Evolutionary conservation across 2,888 invertebrate species (phyloP).

Genomic region (Amiota communis): DNA sequence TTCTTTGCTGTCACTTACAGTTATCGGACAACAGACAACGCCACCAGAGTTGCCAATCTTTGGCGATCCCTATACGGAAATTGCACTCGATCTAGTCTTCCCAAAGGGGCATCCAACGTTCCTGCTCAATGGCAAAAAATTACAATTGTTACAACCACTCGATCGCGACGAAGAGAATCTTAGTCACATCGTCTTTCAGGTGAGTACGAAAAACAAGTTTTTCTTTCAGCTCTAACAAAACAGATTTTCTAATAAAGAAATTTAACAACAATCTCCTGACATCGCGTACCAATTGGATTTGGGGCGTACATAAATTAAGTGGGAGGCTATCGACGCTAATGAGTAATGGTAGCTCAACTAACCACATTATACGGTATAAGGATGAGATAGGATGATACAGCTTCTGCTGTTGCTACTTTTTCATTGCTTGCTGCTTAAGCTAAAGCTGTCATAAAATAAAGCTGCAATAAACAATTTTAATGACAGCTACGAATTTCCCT

Average conservation of each 20-base stretch:
- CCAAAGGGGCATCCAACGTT: constrained; percentile 86
- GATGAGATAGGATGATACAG: background rate
- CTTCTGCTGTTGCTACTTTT: background rate
- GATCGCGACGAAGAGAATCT: constrained; percentile 90
- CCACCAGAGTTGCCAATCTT: constrained; percentile 87
- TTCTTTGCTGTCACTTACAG: constrained; percentile 73
- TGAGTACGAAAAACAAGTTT: constrained; percentile 69
- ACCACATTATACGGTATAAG: too few species aligned
- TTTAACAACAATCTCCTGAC: constrained; percentile 42
- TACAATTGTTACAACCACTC: constrained; percentile 85
- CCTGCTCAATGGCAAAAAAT: constrained; percentile 85
- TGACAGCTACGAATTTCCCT: constrained; percentile 5
- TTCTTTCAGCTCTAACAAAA: constrained; percentile 4
- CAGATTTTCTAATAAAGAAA: constrained; percentile 38
- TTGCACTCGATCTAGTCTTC: constrained; percentile 85
- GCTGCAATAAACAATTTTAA: constrained; percentile 22
- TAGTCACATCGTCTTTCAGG: constrained; percentile 92
- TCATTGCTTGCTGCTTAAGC: too few species aligned
- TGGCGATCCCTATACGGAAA: constrained; percentile 86
- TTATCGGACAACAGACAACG: constrained; percentile 86
- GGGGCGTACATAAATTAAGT: constrained; percentile 44
- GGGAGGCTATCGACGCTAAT: constrained; percentile 14
- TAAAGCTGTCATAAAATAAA: constrained; percentile 4
- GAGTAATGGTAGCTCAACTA: constrained; percentile 2
- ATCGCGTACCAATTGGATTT: constrained; percentile 6